Evolutionary conservation across 2,888 invertebrate species (phyloP).

Genomic region (Synergus japonicus): DNA sequence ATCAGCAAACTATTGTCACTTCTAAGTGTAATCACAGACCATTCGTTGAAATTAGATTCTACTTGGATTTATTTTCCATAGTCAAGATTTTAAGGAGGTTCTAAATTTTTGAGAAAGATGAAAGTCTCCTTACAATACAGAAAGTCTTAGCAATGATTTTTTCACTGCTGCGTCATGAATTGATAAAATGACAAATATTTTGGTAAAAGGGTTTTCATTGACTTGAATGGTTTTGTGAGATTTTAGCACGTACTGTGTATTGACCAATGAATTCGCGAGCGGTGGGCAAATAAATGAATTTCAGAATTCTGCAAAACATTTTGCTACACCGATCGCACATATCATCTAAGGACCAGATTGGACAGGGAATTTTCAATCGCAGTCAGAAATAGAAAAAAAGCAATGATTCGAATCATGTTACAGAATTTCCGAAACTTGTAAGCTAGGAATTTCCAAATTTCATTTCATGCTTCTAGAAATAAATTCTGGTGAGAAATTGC

Average conservation of each 20-base stretch:
- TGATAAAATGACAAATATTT: slow-evolving; percentile 32
- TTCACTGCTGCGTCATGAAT: not conserved
- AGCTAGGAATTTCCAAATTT: not conserved
- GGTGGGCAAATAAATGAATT: not conserved
- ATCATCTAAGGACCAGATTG: slow-evolving; percentile 30
- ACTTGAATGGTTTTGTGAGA: slow-evolving; percentile 27
- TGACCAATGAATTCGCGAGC: slow-evolving; percentile 37
- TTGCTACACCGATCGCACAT: slow-evolving; percentile 31
- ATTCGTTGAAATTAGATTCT: not conserved
- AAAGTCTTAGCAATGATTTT: not conserved
- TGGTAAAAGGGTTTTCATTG: slow-evolving; percentile 17
- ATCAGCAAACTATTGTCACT: not conserved
- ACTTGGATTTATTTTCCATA: not conserved
- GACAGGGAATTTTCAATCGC: slow-evolving; percentile 15
- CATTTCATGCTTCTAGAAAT: not conserved
- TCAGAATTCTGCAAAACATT: not conserved
- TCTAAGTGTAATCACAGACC: not conserved
- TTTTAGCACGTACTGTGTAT: slow-evolving; percentile 18
- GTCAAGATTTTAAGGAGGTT: not conserved
- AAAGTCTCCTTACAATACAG: not conserved
- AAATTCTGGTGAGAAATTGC: not conserved
- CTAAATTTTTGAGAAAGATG: not conserved
- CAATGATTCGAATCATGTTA: slow-evolving; percentile 7
- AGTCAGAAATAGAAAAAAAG: slow-evolving; percentile 17
- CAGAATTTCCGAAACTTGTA: slow-evolving; percentile 3